phyloP scores from a whole-genome alignment of 2,797 vertebrate species.

The Tangara arthus region DNA sequence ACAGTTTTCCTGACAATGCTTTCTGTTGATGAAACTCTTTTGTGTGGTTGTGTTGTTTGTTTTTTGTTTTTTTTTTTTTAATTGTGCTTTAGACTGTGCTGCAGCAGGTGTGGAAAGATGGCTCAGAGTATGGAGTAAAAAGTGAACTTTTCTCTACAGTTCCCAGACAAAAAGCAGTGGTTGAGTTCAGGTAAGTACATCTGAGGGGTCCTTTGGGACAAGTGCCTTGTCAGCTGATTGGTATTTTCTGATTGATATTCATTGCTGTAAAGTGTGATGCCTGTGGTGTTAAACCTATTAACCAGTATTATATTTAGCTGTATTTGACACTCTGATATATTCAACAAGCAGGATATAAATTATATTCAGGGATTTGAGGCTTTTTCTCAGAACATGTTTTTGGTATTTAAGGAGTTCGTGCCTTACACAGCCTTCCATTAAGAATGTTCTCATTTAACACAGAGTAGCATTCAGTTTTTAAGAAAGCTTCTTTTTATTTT shows the following conservation, averaged over 20 bases:
- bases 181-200: conserved; percentile 88
- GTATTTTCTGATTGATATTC: neutral
- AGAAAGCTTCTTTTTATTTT: neutral
- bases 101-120: conserved; percentile 79
- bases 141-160: conserved; percentile 85
- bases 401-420: neutral
- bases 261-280: neutral
- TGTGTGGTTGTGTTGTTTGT: neutral
- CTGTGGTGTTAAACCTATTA: neutral
- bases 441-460: neutral
- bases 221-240: neutral
- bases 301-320: neutral
- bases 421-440: neutral
- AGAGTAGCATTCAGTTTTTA: neutral
- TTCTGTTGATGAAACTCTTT: neutral
- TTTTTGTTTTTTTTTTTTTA: neutral
- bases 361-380: neutral
- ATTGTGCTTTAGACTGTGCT: conserved; percentile 81
- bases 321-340: neutral
- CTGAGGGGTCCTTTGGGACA: neutral
- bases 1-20: neutral
- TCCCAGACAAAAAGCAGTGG: conserved; percentile 78
- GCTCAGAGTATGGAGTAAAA: conserved; percentile 80
- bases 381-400: neutral
- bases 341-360: neutral